phyloP scores from a whole-genome alignment of 2,797 vertebrate genomes.

The Gymnoscopelus braueri region DNA sequence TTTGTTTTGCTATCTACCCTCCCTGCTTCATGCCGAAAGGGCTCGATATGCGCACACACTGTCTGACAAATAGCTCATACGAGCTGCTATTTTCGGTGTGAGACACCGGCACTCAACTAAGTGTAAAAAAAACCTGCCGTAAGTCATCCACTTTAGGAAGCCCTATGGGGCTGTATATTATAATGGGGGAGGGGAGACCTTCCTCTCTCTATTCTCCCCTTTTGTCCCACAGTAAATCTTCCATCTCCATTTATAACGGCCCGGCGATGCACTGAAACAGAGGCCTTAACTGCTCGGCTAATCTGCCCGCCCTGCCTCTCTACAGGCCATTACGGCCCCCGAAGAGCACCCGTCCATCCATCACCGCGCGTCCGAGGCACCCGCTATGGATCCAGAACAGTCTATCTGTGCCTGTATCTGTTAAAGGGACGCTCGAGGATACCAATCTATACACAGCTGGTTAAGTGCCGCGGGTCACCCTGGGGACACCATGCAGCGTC shows the following conservation, averaged over 20 bases:
- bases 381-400: conserved; percentile 30
- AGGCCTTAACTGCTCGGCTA: conserved; percentile 36
- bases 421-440: conserved; percentile 1
- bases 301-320: conserved; percentile 51
- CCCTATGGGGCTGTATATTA: neutral
- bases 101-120: too few species aligned
- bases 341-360: conserved; percentile 27
- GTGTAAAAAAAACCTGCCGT: neutral
- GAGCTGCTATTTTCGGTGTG: neutral
- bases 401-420: conserved; percentile 24
- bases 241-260: conserved; percentile 36
- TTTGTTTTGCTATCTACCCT: neutral
- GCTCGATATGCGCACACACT: neutral
- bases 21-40: neutral
- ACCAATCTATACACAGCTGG: conserved; percentile 37
- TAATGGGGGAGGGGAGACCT: neutral
- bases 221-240: conserved; percentile 42
- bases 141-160: neutral
- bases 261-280: conserved; percentile 40
- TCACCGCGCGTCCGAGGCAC: conserved; percentile 28
- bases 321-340: conserved; percentile 29
- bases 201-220: conserved; percentile 5
- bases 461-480: neutral
- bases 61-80: neutral
- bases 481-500: neutral